Conservation (phyloP, 2,888 invertebrate genomes). For the Leucoptera coffeella region DNA sequence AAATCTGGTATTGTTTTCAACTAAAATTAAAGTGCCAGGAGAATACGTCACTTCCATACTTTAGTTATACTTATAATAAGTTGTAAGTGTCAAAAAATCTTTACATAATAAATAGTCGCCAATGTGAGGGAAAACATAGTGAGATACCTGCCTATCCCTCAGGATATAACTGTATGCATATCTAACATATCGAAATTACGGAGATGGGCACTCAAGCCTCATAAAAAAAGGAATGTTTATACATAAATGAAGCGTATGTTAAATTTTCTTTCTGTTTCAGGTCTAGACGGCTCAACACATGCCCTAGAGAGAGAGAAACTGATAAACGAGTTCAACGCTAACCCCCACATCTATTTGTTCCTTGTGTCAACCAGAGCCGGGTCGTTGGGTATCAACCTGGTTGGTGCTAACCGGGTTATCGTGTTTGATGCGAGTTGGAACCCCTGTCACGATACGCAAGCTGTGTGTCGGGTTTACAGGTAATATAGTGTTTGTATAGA, state of each 20-base stretch:
- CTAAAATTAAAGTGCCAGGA: too few relatives aligned
- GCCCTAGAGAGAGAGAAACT: slow-evolving; percentile 91
- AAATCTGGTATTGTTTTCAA: too few relatives aligned
- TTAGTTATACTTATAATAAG: too few relatives aligned
- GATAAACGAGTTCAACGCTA: slow-evolving; percentile 93
- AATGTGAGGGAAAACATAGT: too few relatives aligned
- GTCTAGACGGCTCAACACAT: slow-evolving; percentile 92
- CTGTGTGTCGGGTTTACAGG: slow-evolving; percentile 92
- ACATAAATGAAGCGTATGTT: not conserved
- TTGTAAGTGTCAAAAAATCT: too few relatives aligned
- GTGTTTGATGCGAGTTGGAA: slow-evolving; percentile 99
- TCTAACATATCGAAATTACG: too few relatives aligned
- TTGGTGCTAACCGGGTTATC: slow-evolving; percentile 94
- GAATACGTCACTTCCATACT: too few relatives aligned
- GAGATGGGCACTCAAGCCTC: too few relatives aligned
- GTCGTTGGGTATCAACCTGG: slow-evolving; percentile 93
- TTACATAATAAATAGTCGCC: too few relatives aligned
- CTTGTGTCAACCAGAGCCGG: slow-evolving; percentile 95
- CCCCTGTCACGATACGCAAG: slow-evolving; percentile 97
- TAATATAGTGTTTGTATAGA: slow-evolving; percentile 9
- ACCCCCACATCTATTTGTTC: slow-evolving; percentile 81
- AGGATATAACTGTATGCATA: too few relatives aligned
- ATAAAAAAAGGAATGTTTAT: too few relatives aligned
- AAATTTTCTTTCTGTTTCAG: slow-evolving; percentile 26
- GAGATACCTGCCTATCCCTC: too few relatives aligned